Evolutionary conservation across 2,888 invertebrate genomes (phyloP), one percentile per base, ranked within the genome.

Genomic region (Heterodera filipjevi): DNA sequence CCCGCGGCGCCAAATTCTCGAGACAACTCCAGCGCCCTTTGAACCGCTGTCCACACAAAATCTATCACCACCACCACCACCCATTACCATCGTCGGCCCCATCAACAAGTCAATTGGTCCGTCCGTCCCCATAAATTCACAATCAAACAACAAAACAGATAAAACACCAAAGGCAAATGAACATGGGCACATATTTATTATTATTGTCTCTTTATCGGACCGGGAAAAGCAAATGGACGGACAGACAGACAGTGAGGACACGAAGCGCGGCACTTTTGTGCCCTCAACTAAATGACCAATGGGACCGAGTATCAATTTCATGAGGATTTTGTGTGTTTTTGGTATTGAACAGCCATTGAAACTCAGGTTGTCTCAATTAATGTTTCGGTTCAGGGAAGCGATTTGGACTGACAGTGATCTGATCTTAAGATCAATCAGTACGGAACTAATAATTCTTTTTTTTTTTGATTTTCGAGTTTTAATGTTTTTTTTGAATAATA

Each of bases 1-100:
- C 59, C 49, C n/a, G n/a, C 59, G n/a, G 59, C 59, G n/a, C 49
- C 49, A 49, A 49, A 49, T 49, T 49, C 49, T 49, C 49, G 49
- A 49, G 59, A n/a, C 59, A 59, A 59, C 22, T 59, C 59, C 59
- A 59, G n/a, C 59, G 59, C 59, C 59, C 59, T 59, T 59, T 59
- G 59, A 59, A n/a, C 59, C 27, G 59, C 59, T 59, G 59, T n/a
- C 59, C 59, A 59, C 59, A 59, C 59, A 59, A 49, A 49, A 49
- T 49, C 49, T 16, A 19, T 49, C 16, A 16, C 16, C 49, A 14
- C 3, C 49, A 8, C 22, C n/a, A 59, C 27, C 59, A 22, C n/a
- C n/a, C n/a, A n/a, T n/a, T n/a, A n/a, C n/a, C 49, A 19, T 49
- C 16, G 49, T 49, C 49, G 19, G 14, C 49, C 14, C 22, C n/a